Evolutionary conservation across 2,888 invertebrate genomes (phyloP).

Genomic region (Barypeithes pellucidus): DNA sequence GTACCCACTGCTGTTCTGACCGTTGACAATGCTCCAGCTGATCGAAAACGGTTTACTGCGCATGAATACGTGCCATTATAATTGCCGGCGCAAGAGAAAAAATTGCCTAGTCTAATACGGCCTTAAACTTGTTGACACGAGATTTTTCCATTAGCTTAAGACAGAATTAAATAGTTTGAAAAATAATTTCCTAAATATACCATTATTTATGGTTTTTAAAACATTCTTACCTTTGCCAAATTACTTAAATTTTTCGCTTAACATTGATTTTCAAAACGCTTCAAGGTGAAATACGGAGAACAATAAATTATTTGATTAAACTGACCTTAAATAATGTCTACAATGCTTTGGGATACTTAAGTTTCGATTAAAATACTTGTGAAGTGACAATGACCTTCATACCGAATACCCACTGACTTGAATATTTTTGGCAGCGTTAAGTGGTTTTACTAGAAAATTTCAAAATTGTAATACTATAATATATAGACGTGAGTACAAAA

Average conservation of each 20-base stretch:
- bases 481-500: not conserved
- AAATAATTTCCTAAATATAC: no score
- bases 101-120: no score
- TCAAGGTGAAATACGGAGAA: not conserved
- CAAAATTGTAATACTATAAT: not conserved
- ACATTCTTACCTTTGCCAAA: no score
- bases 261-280: not conserved
- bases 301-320: conserved; percentile 9
- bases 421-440: conserved; percentile 4
- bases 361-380: not conserved
- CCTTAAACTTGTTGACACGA: no score
- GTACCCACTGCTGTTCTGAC: no score
- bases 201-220: no score
- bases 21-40: no score
- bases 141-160: no score
- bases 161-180: no score
- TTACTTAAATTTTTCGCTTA: not conserved
- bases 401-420: not conserved
- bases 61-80: no score
- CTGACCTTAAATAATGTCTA: conserved; percentile 12
- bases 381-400: not conserved
- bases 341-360: not conserved
- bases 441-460: conserved; percentile 1
- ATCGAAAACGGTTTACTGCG: no score
- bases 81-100: no score